phyloP scores from a whole-genome alignment of 2,113 vertebrate genomes.

The Psilopsiagon aurifrons region DNA sequence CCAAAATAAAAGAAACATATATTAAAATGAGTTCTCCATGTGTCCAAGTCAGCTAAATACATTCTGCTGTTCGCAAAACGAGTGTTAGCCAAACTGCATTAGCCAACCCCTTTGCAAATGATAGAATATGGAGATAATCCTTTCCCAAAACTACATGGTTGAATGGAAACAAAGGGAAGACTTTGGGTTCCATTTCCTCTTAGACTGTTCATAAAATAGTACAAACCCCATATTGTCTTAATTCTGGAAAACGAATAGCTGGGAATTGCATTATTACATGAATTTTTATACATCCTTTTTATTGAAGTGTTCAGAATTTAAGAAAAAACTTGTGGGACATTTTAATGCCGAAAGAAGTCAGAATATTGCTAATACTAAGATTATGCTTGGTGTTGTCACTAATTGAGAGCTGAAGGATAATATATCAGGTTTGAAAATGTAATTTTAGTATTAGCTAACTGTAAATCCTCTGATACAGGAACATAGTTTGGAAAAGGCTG shows the following conservation, averaged over 20 bases:
- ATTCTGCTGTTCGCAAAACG: not conserved
- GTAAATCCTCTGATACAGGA: not conserved
- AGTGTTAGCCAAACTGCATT: slow-evolving; percentile 15
- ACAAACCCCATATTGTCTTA: not conserved
- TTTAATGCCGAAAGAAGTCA: not conserved
- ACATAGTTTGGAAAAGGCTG: not conserved
- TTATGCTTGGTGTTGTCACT: not conserved
- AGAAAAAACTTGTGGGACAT: not conserved
- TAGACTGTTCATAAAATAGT: not conserved
- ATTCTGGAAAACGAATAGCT: not conserved
- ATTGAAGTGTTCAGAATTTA: not conserved
- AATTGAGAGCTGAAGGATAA: not conserved
- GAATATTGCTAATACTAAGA: not conserved
- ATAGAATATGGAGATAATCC: slow-evolving; percentile 9
- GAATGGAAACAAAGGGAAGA: slow-evolving; percentile 26
- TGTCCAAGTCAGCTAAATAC: slow-evolving; percentile 33
- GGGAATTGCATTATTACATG: not conserved
- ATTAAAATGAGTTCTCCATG: slow-evolving; percentile 36
- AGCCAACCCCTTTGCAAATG: slow-evolving; percentile 11
- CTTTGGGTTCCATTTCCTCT: not conserved
- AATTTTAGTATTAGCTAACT: not conserved
- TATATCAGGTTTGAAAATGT: not conserved
- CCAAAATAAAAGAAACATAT: slow-evolving; percentile 33
- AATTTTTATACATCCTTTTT: not conserved
- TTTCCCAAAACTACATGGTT: not conserved